A percentile compares a stretch with the other conserved stretches of the same genome.
These are phyloP conservation scores for Matsumurasca onukii DNA, from an alignment of 1,140 invertebrate species.

Conservation along the genomic window DNA sequence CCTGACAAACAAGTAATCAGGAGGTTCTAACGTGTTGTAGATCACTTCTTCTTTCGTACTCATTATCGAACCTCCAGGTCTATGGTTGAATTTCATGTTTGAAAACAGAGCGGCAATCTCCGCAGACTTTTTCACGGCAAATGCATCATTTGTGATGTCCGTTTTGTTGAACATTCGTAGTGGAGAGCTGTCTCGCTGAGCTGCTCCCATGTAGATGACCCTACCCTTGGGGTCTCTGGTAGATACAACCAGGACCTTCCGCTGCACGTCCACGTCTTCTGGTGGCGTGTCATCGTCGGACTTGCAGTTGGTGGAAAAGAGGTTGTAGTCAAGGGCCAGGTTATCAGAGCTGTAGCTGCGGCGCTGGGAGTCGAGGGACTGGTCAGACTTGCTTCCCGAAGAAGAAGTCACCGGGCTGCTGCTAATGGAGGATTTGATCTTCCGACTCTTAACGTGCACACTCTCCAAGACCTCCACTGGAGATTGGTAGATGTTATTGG, in stretches of 20 bases:
- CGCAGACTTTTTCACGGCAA: constrained; percentile 83
- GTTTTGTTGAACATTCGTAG: constrained; percentile 50
- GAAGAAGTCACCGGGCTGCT: constrained; percentile 19
- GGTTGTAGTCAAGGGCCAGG: constrained; percentile 69
- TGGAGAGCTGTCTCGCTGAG: constrained; percentile 21
- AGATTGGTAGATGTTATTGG: constrained; percentile 16
- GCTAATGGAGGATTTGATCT: background rate
- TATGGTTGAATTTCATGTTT: constrained; percentile 56
- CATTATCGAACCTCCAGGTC: constrained; percentile 38
- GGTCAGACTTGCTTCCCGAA: constrained; percentile 16
- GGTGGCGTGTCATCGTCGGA: background rate
- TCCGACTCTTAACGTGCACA: background rate
- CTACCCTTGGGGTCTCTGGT: constrained; percentile 56
- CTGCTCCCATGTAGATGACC: constrained; percentile 44
- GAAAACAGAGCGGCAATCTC: constrained; percentile 85
- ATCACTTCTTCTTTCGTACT: constrained; percentile 38
- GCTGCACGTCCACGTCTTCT: constrained; percentile 36
- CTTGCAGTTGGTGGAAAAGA: constrained; percentile 48
- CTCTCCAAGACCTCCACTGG: constrained; percentile 2
- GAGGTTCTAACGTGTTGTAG: constrained; percentile 44
- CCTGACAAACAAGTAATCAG: constrained; percentile 31
- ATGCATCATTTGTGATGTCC: constrained; percentile 56
- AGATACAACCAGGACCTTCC: constrained; percentile 56
- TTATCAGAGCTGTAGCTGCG: constrained; percentile 56
- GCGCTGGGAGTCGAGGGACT: constrained; percentile 23